Base-by-base conservation (phyloP, 2,888 invertebrate species). In the Clepsis dumicolana region DNA sequence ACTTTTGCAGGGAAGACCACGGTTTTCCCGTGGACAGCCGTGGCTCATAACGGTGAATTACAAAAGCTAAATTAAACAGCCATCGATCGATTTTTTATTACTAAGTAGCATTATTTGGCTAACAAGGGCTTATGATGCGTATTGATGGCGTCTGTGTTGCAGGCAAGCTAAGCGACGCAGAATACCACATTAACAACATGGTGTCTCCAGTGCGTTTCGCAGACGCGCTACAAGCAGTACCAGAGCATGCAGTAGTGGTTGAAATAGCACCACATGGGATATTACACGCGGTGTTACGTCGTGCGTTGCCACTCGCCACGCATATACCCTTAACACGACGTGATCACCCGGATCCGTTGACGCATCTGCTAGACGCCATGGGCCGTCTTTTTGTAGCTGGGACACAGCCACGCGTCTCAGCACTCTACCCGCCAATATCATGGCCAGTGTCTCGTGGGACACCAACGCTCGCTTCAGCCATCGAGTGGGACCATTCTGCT, bases 241-340 rank as follows among this genome's bases (percentile, higher is more conserved):
- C 99, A n/a, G 95, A 95, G 76, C 97, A 97, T 84, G 98, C 99
- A 4, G 94, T 99, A 74, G 95, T 97, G 73, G 95, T 99, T 81
- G 99, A 99, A 92, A 94, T 99, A 79, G 99, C 99, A 10, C 99
- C 99, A n/a, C 99, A 99, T 87, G 97, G 97, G 80, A 94, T 99
- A 73, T 95, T 99, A 74, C 98, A 99, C 92, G 98, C 99, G 21
- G 97, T 99, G 82, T 94, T 99, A 29, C 97, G 97, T 84, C 95
- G 99, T 76, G 96, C 98, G 8, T 93, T 98, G 63, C 96, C 96
- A 0, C 95, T 95, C 2, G 96, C 96, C 64, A 82, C 96, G 67
- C 97, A 97, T 86, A 94, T 99, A 75, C 96, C 98, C 71, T 95
- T 99, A 50, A 96, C 98, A 90, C 98, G 98, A 79, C 94, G 96